A percentile compares a stretch with the other conserved stretches of the same genome.
phyloP scores from a whole-genome alignment of 64 coral and sea anemone species.

The Actinia equina region DNA sequence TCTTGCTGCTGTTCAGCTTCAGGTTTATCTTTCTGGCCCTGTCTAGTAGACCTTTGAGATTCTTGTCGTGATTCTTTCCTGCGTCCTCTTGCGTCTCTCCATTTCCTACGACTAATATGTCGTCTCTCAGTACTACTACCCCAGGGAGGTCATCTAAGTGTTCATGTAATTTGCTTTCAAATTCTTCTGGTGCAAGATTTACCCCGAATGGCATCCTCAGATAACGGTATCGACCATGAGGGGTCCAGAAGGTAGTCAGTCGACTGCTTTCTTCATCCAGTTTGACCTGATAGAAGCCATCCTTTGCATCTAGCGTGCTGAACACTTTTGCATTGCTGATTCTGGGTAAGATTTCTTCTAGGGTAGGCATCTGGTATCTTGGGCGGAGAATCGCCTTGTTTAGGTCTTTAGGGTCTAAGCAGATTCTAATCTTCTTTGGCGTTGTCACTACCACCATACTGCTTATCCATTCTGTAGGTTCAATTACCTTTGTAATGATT shows the following conservation, averaged over 20 bases:
- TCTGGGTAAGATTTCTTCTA: constrained; percentile 34
- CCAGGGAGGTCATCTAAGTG: constrained; percentile 22
- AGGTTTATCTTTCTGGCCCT: constrained; percentile 34
- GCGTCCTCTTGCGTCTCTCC: constrained; percentile 35
- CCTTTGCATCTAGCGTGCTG: constrained; percentile 45
- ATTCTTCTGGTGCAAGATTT: constrained; percentile 3
- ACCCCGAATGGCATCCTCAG: constrained; percentile 52
- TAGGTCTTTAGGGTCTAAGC: constrained; percentile 40
- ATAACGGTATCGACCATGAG: constrained; percentile 24
- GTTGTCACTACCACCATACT: constrained; percentile 38
- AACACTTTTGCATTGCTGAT: constrained; percentile 53
- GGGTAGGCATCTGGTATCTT: constrained; percentile 45
- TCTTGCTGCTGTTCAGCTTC: constrained; percentile 43
- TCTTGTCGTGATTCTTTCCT: constrained; percentile 15
- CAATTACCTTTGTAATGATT: constrained; percentile 8
- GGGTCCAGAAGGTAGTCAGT: constrained; percentile 35
- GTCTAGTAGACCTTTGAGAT: constrained; percentile 14
- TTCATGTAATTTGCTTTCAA: constrained; percentile 47
- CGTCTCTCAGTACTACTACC: constrained; percentile 33
- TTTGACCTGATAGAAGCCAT: constrained; percentile 41
- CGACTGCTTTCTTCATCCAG: constrained; percentile 31
- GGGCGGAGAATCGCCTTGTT: constrained; percentile 46
- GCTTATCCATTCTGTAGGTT: constrained; percentile 47
- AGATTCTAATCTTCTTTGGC: constrained; percentile 59
- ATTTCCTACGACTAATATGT: constrained; percentile 30